Percentiles rank a stretch among this genome's conserved stretches.
phyloP scores from a whole-genome alignment of 53 echinoderm and acorn worm genomes.

The Pentamera pediparva region DNA sequence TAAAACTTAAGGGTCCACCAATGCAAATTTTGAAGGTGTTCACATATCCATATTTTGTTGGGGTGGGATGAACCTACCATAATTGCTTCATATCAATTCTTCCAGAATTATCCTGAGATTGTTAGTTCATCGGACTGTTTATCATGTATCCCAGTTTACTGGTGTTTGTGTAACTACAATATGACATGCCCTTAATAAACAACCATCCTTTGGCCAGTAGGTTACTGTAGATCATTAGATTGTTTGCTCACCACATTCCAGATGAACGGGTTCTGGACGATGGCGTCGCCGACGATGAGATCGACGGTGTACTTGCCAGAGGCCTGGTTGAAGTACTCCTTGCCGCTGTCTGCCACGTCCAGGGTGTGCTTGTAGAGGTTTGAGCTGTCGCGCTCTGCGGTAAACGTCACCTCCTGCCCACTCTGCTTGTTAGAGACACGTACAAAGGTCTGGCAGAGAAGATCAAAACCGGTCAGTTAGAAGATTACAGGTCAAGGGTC shows the following conservation, averaged over 20 bases:
- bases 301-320: slow-evolving; percentile 83
- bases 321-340: slow-evolving; percentile 73
- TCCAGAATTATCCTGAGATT: too few species aligned
- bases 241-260: slow-evolving; percentile 85
- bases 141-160: too few species aligned
- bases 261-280: slow-evolving; percentile 83
- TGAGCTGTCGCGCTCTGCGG: slow-evolving; percentile 61
- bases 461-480: too few species aligned
- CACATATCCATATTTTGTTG: too few species aligned
- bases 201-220: too few species aligned
- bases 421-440: slow-evolving; percentile 80
- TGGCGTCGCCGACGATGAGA: slow-evolving; percentile 83
- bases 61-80: too few species aligned
- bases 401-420: slow-evolving; percentile 89
- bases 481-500: neutral
- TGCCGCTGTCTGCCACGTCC: slow-evolving; percentile 82
- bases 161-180: too few species aligned
- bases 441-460: slow-evolving; percentile 66
- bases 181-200: too few species aligned
- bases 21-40: too few species aligned
- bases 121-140: too few species aligned
- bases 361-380: slow-evolving; percentile 66
- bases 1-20: too few species aligned
- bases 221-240: neutral
- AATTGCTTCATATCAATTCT: too few species aligned